Conservation (phyloP, 1,140 invertebrate genomes). For the Ips typographus region DNA sequence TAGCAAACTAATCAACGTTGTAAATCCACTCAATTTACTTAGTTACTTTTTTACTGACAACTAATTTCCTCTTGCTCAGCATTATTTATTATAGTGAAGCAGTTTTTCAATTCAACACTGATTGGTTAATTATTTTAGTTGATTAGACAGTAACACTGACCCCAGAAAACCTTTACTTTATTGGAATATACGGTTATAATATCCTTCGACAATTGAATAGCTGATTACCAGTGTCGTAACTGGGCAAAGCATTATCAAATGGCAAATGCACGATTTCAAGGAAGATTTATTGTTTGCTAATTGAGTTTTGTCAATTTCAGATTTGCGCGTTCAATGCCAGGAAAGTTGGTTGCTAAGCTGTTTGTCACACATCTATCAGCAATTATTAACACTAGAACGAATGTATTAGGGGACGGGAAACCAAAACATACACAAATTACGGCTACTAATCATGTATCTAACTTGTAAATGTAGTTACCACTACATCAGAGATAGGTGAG, state of each 20-base stretch:
- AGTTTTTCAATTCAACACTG: not conserved
- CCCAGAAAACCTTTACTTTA: constrained; percentile 3
- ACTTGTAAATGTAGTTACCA: too few relatives aligned
- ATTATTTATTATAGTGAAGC: not conserved
- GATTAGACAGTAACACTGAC: constrained; percentile 3
- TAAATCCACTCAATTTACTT: too few relatives aligned
- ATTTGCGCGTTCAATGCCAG: too few relatives aligned
- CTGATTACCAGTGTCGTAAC: constrained; percentile 1
- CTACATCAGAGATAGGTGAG: too few relatives aligned
- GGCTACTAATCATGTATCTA: too few relatives aligned
- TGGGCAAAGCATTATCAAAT: not conserved
- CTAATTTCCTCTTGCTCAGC: constrained; percentile 1
- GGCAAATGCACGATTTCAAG: not conserved
- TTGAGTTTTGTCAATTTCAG: too few relatives aligned
- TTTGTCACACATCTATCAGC: too few relatives aligned
- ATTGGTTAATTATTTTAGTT: constrained; percentile 1
- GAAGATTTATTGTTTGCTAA: not conserved
- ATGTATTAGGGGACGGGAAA: too few relatives aligned
- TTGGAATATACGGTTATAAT: constrained; percentile 4
- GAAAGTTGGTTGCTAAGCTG: too few relatives aligned
- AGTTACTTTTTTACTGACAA: not conserved
- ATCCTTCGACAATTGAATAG: constrained; percentile 3
- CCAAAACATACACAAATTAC: too few relatives aligned
- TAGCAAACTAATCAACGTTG: too few relatives aligned
- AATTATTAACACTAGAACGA: too few relatives aligned